Conservation (phyloP, 37 sponge, comb jelly and placozoan species). For the Chondrilla cf. caribensis region DNA sequence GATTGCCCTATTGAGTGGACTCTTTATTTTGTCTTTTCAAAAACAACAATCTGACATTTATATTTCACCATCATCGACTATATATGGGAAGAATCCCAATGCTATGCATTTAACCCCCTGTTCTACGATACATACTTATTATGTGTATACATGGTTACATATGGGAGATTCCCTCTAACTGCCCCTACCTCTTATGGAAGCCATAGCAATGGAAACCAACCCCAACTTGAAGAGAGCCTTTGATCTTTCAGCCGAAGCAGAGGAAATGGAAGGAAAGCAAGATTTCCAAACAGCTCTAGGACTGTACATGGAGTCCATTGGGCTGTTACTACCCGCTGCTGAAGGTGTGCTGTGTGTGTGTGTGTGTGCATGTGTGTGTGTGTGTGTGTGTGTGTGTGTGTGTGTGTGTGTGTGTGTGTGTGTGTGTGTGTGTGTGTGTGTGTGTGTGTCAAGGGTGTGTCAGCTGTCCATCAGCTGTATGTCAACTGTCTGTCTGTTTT, state of each 20-base stretch:
- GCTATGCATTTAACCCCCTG: no score
- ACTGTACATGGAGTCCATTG: conserved; percentile 51
- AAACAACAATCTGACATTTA: no score
- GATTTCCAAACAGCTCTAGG: conserved; percentile 38
- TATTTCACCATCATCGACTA: no score
- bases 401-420: conserved; percentile 23
- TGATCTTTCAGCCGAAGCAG: not conserved
- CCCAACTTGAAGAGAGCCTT: not conserved
- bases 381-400: conserved; percentile 28
- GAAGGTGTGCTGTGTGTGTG: conserved; percentile 28
- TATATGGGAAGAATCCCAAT: no score
- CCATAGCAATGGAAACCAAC: not conserved
- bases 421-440: conserved; percentile 28
- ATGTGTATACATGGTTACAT: no score
- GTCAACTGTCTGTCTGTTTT: no score
- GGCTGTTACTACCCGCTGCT: conserved; percentile 35
- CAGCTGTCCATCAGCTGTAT: no score
- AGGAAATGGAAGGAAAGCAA: conserved; percentile 17
- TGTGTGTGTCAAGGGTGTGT: no score
- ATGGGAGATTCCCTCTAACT: no score
- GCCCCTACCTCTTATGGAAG: not conserved
- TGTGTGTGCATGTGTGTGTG: conserved; percentile 20
- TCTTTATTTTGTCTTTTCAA: no score
- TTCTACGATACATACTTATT: no score
- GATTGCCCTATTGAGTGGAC: no score